Base-by-base conservation (phyloP, 2,797 vertebrate genomes). In the Poliocrania exsul region DNA sequence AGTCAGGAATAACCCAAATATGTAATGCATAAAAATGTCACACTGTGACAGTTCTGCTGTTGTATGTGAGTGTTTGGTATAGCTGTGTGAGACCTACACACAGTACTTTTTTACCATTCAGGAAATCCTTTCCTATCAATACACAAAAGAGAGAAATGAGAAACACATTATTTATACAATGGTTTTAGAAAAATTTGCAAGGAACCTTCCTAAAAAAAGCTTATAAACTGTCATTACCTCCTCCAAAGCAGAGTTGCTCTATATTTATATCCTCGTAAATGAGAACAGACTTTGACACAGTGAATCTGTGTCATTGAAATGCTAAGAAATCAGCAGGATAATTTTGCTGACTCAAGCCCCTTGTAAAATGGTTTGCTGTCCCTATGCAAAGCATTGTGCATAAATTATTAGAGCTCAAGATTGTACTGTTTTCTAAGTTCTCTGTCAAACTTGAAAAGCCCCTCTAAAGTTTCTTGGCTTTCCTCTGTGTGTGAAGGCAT, bases 401-500 rank as follows among this genome's bases (percentile, higher is more conserved):
- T 35, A 54, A 81, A 77, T 71, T 83, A 72, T 49, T 56, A 54
- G 9, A 75, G 3, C 26, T 79, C 44, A 83, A 40, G 67, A 35
- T 13, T 35, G 15, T 37, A n/a, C n/a, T 51, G 47, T 66, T 78
- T 75, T 66, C 38, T 51, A 61, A 79, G 33, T 6, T 29, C 3
- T n/a, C n/a, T 79, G 15, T 51, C 44, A 58, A 72, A 40, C 13
- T 20, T 40, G 46, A 87, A 87, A 62, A 60, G 6, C 4, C 3
- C 73, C 11, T 81, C 8, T n/a, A 21, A 47, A 42, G 18, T 72
- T 58, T 49, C 44, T 65, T 82, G 33, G 5, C 25, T 70, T 79
- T 35, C 14, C 21, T 54, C 2, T 61, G 33, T 33, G 9, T 2
- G 0, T 1, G 2, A 11, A 13, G 16, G 5, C 54, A 2, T 4